A percentile compares a stretch with the other conserved stretches of the same genome.
Evolutionary conservation across 2,888 invertebrate species (phyloP).

Genomic region (Pasiphila rectangulata): DNA sequence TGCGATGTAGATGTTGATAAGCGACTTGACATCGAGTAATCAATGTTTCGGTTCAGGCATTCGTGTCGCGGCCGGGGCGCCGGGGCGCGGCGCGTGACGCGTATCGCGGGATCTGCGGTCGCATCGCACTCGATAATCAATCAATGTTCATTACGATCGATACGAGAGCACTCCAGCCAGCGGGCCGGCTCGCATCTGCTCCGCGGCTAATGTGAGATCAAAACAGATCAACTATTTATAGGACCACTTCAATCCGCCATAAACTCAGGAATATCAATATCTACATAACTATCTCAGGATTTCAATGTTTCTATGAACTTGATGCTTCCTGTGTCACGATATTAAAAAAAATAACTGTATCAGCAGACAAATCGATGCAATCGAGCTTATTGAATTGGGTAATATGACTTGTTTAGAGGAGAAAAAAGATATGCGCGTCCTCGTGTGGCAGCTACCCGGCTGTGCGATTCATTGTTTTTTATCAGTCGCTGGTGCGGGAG

Average conservation of each 20-base stretch:
- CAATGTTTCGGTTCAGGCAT: slow-evolving; percentile 13
- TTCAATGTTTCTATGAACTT: slow-evolving; percentile 8
- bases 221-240: slow-evolving; percentile 28
- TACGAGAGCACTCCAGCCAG: slow-evolving; percentile 29
- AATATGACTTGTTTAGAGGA: background rate
- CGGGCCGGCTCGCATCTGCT: slow-evolving; percentile 18
- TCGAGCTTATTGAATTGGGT: too few species aligned
- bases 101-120: slow-evolving; percentile 39
- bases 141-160: slow-evolving; percentile 55
- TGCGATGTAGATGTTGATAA: background rate
- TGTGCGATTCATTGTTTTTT: too few species aligned
- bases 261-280: background rate
- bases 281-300: slow-evolving; percentile 1
- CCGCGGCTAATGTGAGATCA: slow-evolving; percentile 31
- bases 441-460: too few species aligned
- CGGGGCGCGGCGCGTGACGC: slow-evolving; percentile 2
- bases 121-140: slow-evolving; percentile 62
- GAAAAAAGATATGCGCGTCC: too few species aligned
- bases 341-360: too few species aligned
- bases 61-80: slow-evolving; percentile 6
- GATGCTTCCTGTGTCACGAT: background rate
- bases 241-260: slow-evolving; percentile 27
- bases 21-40: slow-evolving; percentile 8
- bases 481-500: too few species aligned
- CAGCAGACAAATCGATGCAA: too few species aligned